A percentile compares a stretch with the other conserved stretches of the same genome.
Conservation (phyloP, 2,113 vertebrate species). For the Pagrus major region DNA sequence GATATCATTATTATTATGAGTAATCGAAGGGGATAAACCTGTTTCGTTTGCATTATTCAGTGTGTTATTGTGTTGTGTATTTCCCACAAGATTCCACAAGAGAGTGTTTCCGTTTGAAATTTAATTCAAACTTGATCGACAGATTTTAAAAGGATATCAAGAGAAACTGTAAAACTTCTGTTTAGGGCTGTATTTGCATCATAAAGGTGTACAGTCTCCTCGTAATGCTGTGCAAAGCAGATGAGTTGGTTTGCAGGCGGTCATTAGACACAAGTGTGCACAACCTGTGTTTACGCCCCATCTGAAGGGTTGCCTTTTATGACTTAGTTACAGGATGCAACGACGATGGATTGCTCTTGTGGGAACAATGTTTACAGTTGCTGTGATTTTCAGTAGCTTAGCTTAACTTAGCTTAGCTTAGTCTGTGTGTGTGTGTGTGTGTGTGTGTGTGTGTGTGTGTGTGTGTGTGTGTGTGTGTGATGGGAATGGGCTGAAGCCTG, state of each 20-base stretch:
- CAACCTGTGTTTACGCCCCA: not conserved
- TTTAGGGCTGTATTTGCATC: not conserved
- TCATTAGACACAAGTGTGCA: not conserved
- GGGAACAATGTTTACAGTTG: not conserved
- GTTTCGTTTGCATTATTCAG: constrained; percentile 15
- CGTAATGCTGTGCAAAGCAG: not conserved
- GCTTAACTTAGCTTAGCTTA: too few relatives aligned
- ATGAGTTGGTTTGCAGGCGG: not conserved
- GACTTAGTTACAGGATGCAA: constrained; percentile 6
- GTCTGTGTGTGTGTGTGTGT: too few relatives aligned
- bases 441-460: too few relatives aligned
- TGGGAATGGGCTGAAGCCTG: not conserved
- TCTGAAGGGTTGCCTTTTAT: not conserved
- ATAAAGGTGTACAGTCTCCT: not conserved
- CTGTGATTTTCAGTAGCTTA: too few relatives aligned
- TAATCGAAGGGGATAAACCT: constrained; percentile 15
- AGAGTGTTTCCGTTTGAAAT: not conserved
- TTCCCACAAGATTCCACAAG: not conserved
- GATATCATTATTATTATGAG: constrained; percentile 36
- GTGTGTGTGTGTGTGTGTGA: not conserved
- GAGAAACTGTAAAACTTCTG: not conserved
- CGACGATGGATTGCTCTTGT: not conserved
- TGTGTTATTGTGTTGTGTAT: not conserved
- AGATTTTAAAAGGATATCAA: not conserved
- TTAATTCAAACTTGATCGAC: not conserved